Evolutionary conservation across 2,888 invertebrate species (phyloP), one percentile per base, ranked within the genome.

Genomic region (Stenodera caucasica): DNA sequence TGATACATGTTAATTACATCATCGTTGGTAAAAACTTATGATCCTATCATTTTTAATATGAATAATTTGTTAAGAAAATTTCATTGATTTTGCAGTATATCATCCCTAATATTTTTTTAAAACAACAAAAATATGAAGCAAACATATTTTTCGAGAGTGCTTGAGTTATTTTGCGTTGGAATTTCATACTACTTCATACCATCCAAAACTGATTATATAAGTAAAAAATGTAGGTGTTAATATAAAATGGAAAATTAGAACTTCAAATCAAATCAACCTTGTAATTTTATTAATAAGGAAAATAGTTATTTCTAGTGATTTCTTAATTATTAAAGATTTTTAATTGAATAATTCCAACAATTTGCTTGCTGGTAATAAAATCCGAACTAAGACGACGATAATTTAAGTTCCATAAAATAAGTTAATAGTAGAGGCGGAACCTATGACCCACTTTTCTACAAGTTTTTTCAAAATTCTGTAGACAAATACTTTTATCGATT

Each of bases 221-320:
- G 21, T 45, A 45, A 45, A 45, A 14, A 45, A 21, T 12, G 45
- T 45, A 21, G 45, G 45, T 21, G 45, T 18, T 11, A 40, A 40
- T 8, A 40, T 15, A n/a, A 30, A 30, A 26, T 29, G 18, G 29
- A 49, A n/a, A 55, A 59, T 49, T 32, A 33, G 18, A 51, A 37
- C 53, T 52, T 51, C 50, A 61, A 61, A 61, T 61, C 57, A 61
- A 57, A 49, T 57, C 61, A 57, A 29, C 61, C 61, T 61, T 61
- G 61, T 53, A 37, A 21, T n/a, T 23, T 30, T 9, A 30, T 14
- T 52, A 32, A 32, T 14, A 11, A 33, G 18, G 8, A 21, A 12
- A 52, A 33, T 30, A 11, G 29, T 26, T 52, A 52, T 52, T 52
- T 52, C 15, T 52, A 52, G 21, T 26, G 15, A 29, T 29, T 29